Base-by-base conservation (phyloP, 2,888 invertebrate species). In the Strigamia transsilvanica region DNA sequence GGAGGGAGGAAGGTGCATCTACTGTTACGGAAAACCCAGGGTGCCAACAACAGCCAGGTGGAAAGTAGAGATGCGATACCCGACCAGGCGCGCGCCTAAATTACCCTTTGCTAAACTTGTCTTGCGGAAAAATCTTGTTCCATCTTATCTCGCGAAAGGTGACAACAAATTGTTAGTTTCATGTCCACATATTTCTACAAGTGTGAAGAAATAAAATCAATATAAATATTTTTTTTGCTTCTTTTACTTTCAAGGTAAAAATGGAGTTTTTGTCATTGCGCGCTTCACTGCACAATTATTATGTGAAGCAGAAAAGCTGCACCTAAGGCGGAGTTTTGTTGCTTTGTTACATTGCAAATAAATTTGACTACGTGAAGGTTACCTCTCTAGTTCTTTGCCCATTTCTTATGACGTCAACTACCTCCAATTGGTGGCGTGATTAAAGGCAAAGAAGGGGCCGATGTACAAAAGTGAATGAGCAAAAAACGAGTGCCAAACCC, bases 341-440 rank as follows among this genome's bases (percentile, higher is more conserved):
- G 13, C 61, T 66, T 66, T 21, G 21, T 51, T 10, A 3, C 51
- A n/a, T 51, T 15, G 51, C n/a, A 6, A 18, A 51, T 51, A 51
- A 51, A 51, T 51, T 51, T 51, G 15, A 13, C 18, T 51, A 10
- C 12, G 6, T 51, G 51, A 51, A 51, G 51, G 51, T 15, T 27
- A 27, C 27, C 27, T 27, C 27, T 27, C 27, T 27, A 51, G 21
- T 66, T 23, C n/a, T 66, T 23, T 23, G 18, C 21, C 18, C 5
- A 12, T 66, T n/a, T 23, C 61, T 12, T 46, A 15, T 66, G 61
- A 66, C 61, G 61, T 66, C 61, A 23, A n/a, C 21, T 21, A 23
- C 61, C 61, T 66, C 61, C 61, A 66, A 66, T 66, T 66, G 61
- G 61, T 66, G 61, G 61, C 61, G 61, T 66, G 61, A 66, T 66